Percentiles rank a stretch among this genome's conserved stretches.
These are phyloP conservation scores for Podilymbus podiceps DNA, from an alignment of 2,113 vertebrate species.

Conservation along the genomic window DNA sequence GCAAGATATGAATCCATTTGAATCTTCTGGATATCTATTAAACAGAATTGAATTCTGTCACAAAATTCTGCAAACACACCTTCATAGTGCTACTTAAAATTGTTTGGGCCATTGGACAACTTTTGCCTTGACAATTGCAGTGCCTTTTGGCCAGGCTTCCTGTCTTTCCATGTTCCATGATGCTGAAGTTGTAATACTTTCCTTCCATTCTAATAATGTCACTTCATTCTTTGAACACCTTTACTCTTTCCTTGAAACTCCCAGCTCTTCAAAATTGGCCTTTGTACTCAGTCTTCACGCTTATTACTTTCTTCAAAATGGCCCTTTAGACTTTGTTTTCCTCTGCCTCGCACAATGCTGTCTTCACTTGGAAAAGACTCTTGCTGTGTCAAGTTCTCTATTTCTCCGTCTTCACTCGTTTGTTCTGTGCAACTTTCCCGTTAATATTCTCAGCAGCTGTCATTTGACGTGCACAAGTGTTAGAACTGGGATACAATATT, in stretches of 20 bases:
- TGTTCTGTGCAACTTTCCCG: neutral
- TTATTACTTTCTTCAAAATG: neutral
- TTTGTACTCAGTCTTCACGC: neutral
- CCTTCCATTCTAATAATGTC: neutral
- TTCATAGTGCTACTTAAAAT: neutral
- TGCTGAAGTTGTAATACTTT: neutral
- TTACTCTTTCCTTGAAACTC: neutral
- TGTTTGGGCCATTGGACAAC: neutral
- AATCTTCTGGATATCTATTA: neutral
- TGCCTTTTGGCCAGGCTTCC: neutral
- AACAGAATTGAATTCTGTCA: neutral
- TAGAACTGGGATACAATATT: neutral
- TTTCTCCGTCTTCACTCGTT: neutral
- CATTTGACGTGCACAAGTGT: neutral
- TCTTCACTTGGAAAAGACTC: neutral
- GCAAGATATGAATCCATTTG: neutral
- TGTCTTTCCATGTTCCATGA: neutral
- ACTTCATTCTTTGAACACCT: neutral
- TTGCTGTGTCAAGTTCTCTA: neutral
- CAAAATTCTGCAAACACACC: neutral
- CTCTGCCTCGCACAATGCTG: neutral
- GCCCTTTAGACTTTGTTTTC: neutral
- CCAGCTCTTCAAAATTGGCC: neutral
- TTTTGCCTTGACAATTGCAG: neutral
- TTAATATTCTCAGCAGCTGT: neutral